Conservation (phyloP, 2,113 vertebrate species). For the Albula goreensis region DNA sequence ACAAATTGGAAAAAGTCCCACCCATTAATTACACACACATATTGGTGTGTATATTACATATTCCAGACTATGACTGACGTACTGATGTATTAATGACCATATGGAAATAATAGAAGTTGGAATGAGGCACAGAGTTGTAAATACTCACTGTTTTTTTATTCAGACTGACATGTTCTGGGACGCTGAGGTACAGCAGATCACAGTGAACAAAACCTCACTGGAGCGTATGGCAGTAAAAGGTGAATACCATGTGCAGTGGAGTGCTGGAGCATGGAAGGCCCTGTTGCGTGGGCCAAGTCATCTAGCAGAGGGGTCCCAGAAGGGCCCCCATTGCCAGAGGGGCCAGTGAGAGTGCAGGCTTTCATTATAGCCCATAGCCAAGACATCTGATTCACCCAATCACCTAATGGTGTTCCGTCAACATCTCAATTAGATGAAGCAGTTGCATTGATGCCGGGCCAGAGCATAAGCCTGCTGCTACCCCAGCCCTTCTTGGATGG, state of each 20-base stretch:
- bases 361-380: no score
- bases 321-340: no score
- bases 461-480: no score
- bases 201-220: neutral
- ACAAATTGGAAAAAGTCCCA: neutral
- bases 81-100: conserved; percentile 47
- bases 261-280: no score
- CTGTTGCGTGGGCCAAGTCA: no score
- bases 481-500: no score
- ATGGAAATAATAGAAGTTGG: conserved; percentile 65
- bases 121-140: conserved; percentile 53
- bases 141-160: conserved; percentile 48
- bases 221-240: neutral
- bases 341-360: no score
- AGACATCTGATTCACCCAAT: no score
- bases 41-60: neutral
- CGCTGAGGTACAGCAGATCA: neutral
- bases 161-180: conserved; percentile 30
- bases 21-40: neutral
- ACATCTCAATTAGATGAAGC: no score
- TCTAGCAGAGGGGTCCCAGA: no score
- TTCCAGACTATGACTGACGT: neutral
- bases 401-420: no score
- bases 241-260: neutral
- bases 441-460: no score